Percentiles rank a stretch among this genome's conserved stretches.
phyloP scores from a whole-genome alignment of 2,888 invertebrate genomes.

The Drosophila lacicola region DNA sequence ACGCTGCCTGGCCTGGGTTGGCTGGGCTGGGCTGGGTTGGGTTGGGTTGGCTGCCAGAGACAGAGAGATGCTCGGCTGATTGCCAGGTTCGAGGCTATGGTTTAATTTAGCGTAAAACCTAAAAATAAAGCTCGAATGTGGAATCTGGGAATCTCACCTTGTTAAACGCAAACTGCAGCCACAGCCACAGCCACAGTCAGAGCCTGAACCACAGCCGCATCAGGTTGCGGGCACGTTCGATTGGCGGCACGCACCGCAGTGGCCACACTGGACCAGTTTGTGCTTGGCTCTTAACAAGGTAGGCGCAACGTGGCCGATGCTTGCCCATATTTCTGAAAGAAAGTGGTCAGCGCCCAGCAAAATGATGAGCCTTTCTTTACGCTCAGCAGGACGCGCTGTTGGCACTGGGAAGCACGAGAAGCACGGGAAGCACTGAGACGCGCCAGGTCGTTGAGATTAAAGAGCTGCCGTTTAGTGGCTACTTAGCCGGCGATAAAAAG shows the following conservation, averaged over 20 bases:
- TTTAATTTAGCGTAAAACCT: conserved; percentile 72
- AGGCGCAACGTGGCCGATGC: conserved; percentile 60
- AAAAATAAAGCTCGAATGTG: conserved; percentile 58
- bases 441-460: conserved; percentile 77
- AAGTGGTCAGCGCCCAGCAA: conserved; percentile 49
- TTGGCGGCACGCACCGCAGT: conserved; percentile 60
- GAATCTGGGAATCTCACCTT: conserved; percentile 47
- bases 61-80: conserved; percentile 34
- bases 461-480: conserved; percentile 82
- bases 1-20: background rate
- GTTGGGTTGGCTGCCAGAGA: background rate
- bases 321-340: conserved; percentile 49
- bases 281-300: conserved; percentile 77
- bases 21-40: background rate
- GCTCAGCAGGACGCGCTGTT: background rate
- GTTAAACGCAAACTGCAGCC: conserved; percentile 15
- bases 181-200: background rate
- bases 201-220: background rate
- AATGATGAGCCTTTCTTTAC: conserved; percentile 37
- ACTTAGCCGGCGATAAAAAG: conserved; percentile 77
- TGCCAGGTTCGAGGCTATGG: conserved; percentile 53
- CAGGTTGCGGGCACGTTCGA: conserved; percentile 47
- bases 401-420: conserved; percentile 1
- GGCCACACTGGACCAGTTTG: conserved; percentile 52
- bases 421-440: conserved; percentile 21